Percentiles rank a stretch among this genome's conserved stretches.
Evolutionary conservation across 1,140 invertebrate species (phyloP).

Genomic region (Drosophila serrata): DNA sequence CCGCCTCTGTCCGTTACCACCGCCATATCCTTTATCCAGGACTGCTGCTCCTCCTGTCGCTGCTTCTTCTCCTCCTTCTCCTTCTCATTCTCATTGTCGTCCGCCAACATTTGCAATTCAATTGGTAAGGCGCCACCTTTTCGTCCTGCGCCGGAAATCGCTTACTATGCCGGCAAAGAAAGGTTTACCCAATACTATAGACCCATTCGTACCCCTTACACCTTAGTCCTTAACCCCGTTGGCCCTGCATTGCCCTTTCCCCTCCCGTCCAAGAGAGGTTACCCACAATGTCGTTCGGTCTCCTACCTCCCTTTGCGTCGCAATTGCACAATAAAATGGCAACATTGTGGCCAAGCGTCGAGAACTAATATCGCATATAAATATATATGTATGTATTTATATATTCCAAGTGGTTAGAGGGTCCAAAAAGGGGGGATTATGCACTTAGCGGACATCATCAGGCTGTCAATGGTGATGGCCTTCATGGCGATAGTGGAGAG

Average conservation of each 20-base stretch:
- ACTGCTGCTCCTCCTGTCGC: neutral
- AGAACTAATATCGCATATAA: conserved; percentile 68
- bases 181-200: conserved; percentile 63
- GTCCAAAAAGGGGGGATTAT: conserved; percentile 1
- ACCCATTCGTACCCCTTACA: conserved; percentile 1
- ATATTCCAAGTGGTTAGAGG: conserved; percentile 20
- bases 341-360: conserved; percentile 63
- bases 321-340: conserved; percentile 75
- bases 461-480: conserved; percentile 42
- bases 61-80: neutral
- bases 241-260: conserved; percentile 14
- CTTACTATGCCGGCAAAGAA: conserved; percentile 73
- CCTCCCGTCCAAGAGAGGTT: neutral
- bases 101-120: conserved; percentile 78
- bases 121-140: conserved; percentile 79
- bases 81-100: conserved; percentile 57
- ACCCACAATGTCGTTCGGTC: conserved; percentile 40
- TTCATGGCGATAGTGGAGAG: conserved; percentile 13
- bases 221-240: conserved; percentile 25
- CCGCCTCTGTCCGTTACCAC: conserved; percentile 46
- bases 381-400: conserved; percentile 53
- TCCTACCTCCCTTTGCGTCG: conserved; percentile 31
- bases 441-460: conserved; percentile 55
- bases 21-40: conserved; percentile 7
- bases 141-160: conserved; percentile 74